Percentiles rank a stretch among this genome's conserved stretches.
Evolutionary conservation across 1,140 invertebrate species (phyloP).

Genomic region (Maniola jurtina): DNA sequence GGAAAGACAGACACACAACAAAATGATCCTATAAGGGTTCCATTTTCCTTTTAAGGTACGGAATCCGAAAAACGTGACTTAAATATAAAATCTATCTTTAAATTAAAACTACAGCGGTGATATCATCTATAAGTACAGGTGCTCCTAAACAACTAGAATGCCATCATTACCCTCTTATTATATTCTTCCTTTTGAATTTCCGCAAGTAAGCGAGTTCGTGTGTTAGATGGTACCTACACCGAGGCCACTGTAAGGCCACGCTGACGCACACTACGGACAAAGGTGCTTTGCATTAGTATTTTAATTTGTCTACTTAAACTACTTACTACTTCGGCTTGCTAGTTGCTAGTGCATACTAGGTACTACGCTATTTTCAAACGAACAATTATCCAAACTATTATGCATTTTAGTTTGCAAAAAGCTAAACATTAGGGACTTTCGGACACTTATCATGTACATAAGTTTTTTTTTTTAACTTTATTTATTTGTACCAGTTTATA

Average conservation of each 20-base stretch:
- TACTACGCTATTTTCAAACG: neutral
- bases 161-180: conserved; percentile 11
- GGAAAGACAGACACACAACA: no score
- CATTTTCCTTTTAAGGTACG: no score
- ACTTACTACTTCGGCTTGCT: neutral
- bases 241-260: conserved; percentile 20
- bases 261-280: conserved; percentile 9
- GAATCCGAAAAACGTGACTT: neutral
- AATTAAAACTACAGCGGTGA: neutral
- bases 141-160: conserved; percentile 3
- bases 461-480: no score
- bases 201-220: conserved; percentile 14
- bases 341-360: neutral
- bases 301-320: conserved; percentile 18
- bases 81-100: neutral
- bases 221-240: conserved; percentile 22
- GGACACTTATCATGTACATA: neutral
- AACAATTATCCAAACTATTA: no score
- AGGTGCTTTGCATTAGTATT: conserved; percentile 18
- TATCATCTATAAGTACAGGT: neutral
- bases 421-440: neutral
- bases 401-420: conserved; percentile 4
- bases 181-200: conserved; percentile 26
- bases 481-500: no score
- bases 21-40: no score